Percentiles rank a stretch among this genome's conserved stretches.
These are phyloP conservation scores for Cyrtodaria siliqua DNA, from an alignment of 2,888 invertebrate genomes.

Conservation along the genomic window DNA sequence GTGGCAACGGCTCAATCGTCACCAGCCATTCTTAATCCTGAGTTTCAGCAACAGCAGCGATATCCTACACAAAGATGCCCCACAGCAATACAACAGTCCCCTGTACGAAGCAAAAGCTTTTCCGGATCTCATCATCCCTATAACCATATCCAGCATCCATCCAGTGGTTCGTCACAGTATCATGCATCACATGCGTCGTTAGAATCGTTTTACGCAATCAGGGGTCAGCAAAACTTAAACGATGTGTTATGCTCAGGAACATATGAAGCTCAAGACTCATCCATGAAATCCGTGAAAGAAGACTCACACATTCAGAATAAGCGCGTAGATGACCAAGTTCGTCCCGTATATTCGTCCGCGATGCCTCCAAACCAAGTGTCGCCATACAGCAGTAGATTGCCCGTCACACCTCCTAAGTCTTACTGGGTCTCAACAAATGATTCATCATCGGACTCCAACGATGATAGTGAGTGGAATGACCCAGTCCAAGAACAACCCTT, in stretches of 20 bases:
- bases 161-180: conserved; percentile 6
- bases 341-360: conserved; percentile 45
- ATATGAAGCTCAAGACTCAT: conserved; percentile 45
- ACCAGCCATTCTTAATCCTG: neutral
- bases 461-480: conserved; percentile 56
- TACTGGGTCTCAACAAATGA: conserved; percentile 55
- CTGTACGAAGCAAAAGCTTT: conserved; percentile 35
- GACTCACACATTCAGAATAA: conserved; percentile 6
- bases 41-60: conserved; percentile 24
- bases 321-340: conserved; percentile 46
- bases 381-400: conserved; percentile 30
- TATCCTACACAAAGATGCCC: conserved; percentile 27
- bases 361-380: conserved; percentile 46
- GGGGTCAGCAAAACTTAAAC: conserved; percentile 37
- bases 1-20: neutral
- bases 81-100: conserved; percentile 48
- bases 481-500: conserved; percentile 69
- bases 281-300: conserved; percentile 55
- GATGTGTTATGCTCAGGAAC: conserved; percentile 49
- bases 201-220: conserved; percentile 37
- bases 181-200: neutral
- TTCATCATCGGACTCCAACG: conserved; percentile 61
- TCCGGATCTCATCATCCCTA: conserved; percentile 39
- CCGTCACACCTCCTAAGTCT: conserved; percentile 40
- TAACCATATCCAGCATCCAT: conserved; percentile 17